Evolutionary conservation across 2,888 invertebrate genomes (phyloP).

Genomic region (Phengaris alcon): DNA sequence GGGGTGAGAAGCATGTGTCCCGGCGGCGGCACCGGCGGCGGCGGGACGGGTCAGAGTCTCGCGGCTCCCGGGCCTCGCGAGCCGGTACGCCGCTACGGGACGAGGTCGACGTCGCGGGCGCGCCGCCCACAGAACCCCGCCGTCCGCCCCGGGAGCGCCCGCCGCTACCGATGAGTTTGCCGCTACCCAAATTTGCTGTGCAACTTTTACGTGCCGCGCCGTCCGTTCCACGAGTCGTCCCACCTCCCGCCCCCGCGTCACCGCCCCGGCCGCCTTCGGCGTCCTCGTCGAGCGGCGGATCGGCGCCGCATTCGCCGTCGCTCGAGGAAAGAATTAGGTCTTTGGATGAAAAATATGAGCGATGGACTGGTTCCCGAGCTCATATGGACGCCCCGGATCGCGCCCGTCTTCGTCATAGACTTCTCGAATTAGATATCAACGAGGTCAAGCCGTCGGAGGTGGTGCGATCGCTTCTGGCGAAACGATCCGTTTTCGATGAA

Average conservation of each 20-base stretch:
- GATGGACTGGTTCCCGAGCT: conserved; percentile 86
- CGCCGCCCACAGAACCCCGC: conserved; percentile 85
- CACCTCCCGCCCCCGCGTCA: conserved; percentile 80
- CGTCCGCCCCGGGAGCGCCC: conserved; percentile 81
- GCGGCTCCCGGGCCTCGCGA: conserved; percentile 82
- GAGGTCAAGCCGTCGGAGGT: conserved; percentile 95
- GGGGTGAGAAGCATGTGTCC: conserved; percentile 56
- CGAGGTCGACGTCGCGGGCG: conserved; percentile 81
- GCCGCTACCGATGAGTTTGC: conserved; percentile 87
- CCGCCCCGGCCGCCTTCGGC: conserved; percentile 85
- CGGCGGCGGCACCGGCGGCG: conserved; percentile 68
- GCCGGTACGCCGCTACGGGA: conserved; percentile 92
- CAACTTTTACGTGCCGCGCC: conserved; percentile 79
- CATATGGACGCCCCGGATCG: conserved; percentile 79
- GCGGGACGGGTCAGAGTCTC: conserved; percentile 70
- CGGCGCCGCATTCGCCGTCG: conserved; percentile 85
- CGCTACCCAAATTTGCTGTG: conserved; percentile 92
- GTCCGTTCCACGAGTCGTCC: conserved; percentile 64
- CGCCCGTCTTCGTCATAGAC: conserved; percentile 83
- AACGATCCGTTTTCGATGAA: conserved; percentile 96
- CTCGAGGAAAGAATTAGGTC: conserved; percentile 95
- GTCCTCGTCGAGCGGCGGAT: conserved; percentile 85
- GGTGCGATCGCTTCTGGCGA: conserved; percentile 93
- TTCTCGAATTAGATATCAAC: conserved; percentile 88
- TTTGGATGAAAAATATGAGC: conserved; percentile 95